Percentiles rank a stretch among this genome's conserved stretches.
Conservation (phyloP, 1,140 invertebrate genomes). For the Octopus bimaculoides region DNA sequence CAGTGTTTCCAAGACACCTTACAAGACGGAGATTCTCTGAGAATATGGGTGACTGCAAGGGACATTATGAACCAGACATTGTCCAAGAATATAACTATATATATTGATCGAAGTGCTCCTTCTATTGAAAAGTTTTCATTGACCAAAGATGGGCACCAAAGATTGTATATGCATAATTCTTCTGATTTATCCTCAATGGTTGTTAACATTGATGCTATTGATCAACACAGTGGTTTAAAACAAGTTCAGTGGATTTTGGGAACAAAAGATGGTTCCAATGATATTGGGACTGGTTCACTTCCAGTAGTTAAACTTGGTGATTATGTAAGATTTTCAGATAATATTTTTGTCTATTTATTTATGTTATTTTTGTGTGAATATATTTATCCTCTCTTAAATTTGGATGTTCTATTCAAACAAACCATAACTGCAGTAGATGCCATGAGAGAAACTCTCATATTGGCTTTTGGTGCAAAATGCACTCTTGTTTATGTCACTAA, state of each 20-base stretch:
- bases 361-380: too few relatives aligned
- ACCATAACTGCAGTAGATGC: too few relatives aligned
- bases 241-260: slow-evolving; percentile 19
- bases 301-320: slow-evolving; percentile 12
- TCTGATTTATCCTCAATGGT: slow-evolving; percentile 34
- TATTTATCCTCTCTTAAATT: too few relatives aligned
- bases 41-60: slow-evolving; percentile 18
- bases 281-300: slow-evolving; percentile 17
- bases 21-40: slow-evolving; percentile 30
- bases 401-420: too few relatives aligned
- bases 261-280: slow-evolving; percentile 4
- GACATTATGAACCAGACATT: slow-evolving; percentile 27
- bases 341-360: neutral
- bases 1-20: neutral
- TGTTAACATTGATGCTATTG: slow-evolving; percentile 30
- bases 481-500: too few relatives aligned
- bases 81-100: slow-evolving; percentile 21
- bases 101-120: slow-evolving; percentile 29
- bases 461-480: too few relatives aligned
- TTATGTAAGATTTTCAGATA: neutral
- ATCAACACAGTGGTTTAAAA: slow-evolving; percentile 32
- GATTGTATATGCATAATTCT: slow-evolving; percentile 26
- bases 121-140: slow-evolving; percentile 24
- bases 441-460: too few relatives aligned
- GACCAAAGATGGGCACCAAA: slow-evolving; percentile 19